Percentiles rank a stretch among this genome's conserved stretches.
phyloP scores from a whole-genome alignment of 37 sponge, comb jelly and placozoan genomes.

The Chondrilla cf. caribensis region DNA sequence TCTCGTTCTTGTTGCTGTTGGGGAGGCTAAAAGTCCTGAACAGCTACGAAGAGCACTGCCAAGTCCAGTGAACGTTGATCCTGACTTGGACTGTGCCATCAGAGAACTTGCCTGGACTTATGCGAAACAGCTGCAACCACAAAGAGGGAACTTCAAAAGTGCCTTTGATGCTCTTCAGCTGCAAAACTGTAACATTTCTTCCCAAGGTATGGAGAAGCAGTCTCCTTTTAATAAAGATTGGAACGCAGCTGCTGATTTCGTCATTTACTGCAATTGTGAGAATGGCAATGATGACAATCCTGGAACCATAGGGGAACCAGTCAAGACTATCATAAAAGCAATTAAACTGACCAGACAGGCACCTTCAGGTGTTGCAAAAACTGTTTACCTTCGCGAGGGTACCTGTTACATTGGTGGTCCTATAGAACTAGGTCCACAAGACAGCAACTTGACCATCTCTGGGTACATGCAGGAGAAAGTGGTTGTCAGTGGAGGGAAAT shows the following conservation, averaged over 20 bases:
- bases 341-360: neutral
- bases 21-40: too few species aligned
- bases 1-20: too few species aligned
- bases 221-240: too few species aligned
- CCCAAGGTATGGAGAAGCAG: neutral
- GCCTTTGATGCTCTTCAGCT: constrained; percentile 54
- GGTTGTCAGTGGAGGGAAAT: constrained; percentile 49
- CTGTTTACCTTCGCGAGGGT: constrained; percentile 42
- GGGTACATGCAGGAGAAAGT: constrained; percentile 31
- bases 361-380: neutral
- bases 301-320: constrained; percentile 38
- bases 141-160: constrained; percentile 16
- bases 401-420: constrained; percentile 47
- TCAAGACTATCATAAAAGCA: constrained; percentile 42
- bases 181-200: constrained; percentile 8
- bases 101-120: constrained; percentile 58
- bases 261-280: constrained; percentile 39
- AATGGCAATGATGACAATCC: constrained; percentile 52
- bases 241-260: neutral
- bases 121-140: constrained; percentile 53
- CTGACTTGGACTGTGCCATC: constrained; percentile 49
- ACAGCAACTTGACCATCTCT: constrained; percentile 41
- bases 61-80: constrained; percentile 36
- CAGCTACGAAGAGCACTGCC: too few species aligned
- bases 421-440: constrained; percentile 32